Evolutionary conservation across 1,140 invertebrate species (phyloP).

Genomic region (Zaprionus davidi): DNA sequence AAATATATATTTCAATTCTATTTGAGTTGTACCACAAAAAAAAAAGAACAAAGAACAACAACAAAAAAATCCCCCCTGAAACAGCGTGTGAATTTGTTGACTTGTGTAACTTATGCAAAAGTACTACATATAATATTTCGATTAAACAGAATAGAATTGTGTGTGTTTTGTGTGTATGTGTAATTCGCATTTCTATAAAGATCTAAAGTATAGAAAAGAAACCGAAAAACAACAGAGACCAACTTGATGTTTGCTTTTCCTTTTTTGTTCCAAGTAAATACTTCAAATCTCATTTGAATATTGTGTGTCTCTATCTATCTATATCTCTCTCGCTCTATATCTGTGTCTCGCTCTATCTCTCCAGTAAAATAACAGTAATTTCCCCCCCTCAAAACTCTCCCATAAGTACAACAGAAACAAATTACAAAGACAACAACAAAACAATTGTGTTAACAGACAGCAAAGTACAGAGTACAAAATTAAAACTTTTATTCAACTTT

Average conservation of each 20-base stretch:
- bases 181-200: conserved; percentile 39
- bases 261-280: conserved; percentile 16
- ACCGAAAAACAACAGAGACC: conserved; percentile 7
- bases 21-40: conserved; percentile 47
- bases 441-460: conserved; percentile 61
- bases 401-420: conserved; percentile 39
- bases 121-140: conserved; percentile 38
- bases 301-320: conserved; percentile 16
- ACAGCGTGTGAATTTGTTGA: conserved; percentile 66
- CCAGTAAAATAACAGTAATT: conserved; percentile 17
- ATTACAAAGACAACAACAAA: conserved; percentile 57
- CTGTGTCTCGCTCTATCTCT: conserved; percentile 9
- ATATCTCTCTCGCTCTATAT: conserved; percentile 6
- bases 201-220: conserved; percentile 7
- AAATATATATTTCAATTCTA: conserved; percentile 22
- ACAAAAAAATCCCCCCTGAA: conserved; percentile 21
- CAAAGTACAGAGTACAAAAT: conserved; percentile 43
- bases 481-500: conserved; percentile 61
- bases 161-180: conserved; percentile 65
- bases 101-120: conserved; percentile 57
- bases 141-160: conserved; percentile 47
- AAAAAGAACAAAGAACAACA: conserved; percentile 27
- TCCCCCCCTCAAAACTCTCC: conserved; percentile 1
- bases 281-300: conserved; percentile 16
- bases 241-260: conserved; percentile 35